phyloP scores from a whole-genome alignment of 2,888 invertebrate species.

The Agrotis exclamationis region DNA sequence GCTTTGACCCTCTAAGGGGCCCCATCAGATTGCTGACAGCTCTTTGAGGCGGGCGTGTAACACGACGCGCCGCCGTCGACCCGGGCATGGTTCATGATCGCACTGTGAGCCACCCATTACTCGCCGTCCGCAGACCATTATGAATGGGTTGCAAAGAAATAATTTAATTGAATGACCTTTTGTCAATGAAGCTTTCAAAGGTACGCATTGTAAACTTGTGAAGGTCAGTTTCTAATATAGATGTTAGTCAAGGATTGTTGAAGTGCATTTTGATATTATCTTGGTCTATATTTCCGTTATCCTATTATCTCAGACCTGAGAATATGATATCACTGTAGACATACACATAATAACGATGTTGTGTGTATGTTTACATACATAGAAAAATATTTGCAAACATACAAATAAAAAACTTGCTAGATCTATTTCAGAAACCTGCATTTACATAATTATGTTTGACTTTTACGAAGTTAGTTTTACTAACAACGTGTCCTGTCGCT shows the following conservation, averaged over 20 bases:
- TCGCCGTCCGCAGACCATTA: neutral
- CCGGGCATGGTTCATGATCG: no score
- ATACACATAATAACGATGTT: neutral
- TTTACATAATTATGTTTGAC: neutral
- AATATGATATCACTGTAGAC: slow-evolving; percentile 14
- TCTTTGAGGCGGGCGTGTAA: no score
- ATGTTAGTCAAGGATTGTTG: slow-evolving; percentile 51
- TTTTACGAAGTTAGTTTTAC: no score
- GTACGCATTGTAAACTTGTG: slow-evolving; percentile 49
- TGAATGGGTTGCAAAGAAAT: slow-evolving; percentile 27
- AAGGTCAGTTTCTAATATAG: slow-evolving; percentile 51
- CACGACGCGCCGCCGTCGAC: no score
- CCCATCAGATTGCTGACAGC: no score
- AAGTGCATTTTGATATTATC: slow-evolving; percentile 58
- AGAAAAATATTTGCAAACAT: no score
- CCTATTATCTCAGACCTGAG: slow-evolving; percentile 36
- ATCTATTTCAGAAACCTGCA: neutral
- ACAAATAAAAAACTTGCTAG: neutral
- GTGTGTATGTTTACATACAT: neutral
- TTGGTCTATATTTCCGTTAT: slow-evolving; percentile 44
- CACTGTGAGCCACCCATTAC: no score
- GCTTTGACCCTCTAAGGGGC: no score
- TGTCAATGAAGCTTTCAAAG: slow-evolving; percentile 40
- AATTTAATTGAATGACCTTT: slow-evolving; percentile 35
- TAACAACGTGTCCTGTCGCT: no score